Conservation (phyloP, 1,140 invertebrate species). For the Drosophila kikkawai region DNA sequence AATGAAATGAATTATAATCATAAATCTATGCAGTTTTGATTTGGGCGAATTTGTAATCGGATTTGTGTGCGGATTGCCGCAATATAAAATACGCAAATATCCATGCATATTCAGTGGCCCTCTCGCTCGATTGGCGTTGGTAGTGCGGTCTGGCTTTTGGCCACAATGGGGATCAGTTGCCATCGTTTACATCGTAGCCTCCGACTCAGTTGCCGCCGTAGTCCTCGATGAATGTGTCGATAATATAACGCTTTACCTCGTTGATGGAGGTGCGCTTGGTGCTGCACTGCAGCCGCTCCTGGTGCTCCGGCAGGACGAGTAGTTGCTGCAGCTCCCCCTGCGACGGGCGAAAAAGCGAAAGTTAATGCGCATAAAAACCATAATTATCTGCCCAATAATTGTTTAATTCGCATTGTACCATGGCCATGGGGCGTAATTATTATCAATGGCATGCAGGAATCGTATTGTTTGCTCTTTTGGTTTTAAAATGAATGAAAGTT, state of each 20-base stretch:
- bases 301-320: slow-evolving; percentile 77
- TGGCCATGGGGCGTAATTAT: slow-evolving; percentile 49
- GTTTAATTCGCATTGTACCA: slow-evolving; percentile 39
- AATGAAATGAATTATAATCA: slow-evolving; percentile 48
- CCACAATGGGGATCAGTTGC: slow-evolving; percentile 55
- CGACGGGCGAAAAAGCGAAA: slow-evolving; percentile 24
- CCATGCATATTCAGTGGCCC: slow-evolving; percentile 44
- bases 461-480: slow-evolving; percentile 34
- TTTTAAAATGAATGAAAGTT: slow-evolving; percentile 31
- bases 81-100: slow-evolving; percentile 33
- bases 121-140: slow-evolving; percentile 53
- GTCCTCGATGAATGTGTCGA: slow-evolving; percentile 84
- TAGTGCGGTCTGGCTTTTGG: slow-evolving; percentile 21
- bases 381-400: slow-evolving; percentile 57
- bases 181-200: slow-evolving; percentile 68
- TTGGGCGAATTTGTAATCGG: slow-evolving; percentile 43
- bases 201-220: slow-evolving; percentile 69
- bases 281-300: slow-evolving; percentile 80
- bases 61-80: slow-evolving; percentile 28
- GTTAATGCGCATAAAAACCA: slow-evolving; percentile 31
- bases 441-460: slow-evolving; percentile 49
- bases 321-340: slow-evolving; percentile 82
- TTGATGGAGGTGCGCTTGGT: slow-evolving; percentile 80
- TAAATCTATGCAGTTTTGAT: slow-evolving; percentile 55
- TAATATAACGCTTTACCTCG: slow-evolving; percentile 84